Evolutionary conservation across 2,888 invertebrate genomes (phyloP).

Genomic region (Dexiosoma caninum): DNA sequence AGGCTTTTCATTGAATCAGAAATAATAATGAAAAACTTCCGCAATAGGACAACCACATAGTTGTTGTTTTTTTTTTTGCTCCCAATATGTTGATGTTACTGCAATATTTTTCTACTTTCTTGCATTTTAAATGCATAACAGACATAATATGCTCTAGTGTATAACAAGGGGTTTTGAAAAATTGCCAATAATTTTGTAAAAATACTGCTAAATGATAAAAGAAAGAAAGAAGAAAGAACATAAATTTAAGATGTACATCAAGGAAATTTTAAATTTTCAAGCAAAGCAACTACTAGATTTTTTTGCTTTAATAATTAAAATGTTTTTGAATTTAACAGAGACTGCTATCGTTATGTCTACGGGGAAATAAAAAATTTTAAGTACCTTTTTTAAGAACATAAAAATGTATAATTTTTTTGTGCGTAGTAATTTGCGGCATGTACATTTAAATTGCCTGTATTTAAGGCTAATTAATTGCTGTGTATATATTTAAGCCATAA

Average conservation of each 20-base stretch:
- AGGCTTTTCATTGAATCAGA: conserved; percentile 38
- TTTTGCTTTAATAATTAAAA: too few relatives aligned
- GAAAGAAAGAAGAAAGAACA: not conserved
- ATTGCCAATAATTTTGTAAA: conserved; percentile 45
- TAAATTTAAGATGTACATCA: conserved; percentile 23
- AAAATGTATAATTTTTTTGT: too few relatives aligned
- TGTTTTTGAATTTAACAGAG: too few relatives aligned
- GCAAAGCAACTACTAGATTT: too few relatives aligned
- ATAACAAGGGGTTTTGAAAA: conserved; percentile 30
- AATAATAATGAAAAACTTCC: conserved; percentile 52
- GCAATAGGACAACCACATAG: conserved; percentile 43
- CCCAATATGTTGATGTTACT: conserved; percentile 16
- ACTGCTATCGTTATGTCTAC: too few relatives aligned
- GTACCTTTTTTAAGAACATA: too few relatives aligned
- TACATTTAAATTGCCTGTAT: conserved; percentile 28
- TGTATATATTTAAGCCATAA: conserved; percentile 43
- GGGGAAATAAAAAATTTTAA: too few relatives aligned
- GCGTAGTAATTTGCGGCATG: not conserved
- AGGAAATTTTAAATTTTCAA: too few relatives aligned
- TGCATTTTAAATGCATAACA: not conserved
- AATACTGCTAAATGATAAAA: not conserved
- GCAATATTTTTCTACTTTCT: not conserved
- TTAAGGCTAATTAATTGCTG: conserved; percentile 56
- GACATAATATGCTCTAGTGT: not conserved
- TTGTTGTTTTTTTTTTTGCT: not conserved